Conservation (phyloP, 1,140 invertebrate genomes). For the Cotesia vestalis region DNA sequence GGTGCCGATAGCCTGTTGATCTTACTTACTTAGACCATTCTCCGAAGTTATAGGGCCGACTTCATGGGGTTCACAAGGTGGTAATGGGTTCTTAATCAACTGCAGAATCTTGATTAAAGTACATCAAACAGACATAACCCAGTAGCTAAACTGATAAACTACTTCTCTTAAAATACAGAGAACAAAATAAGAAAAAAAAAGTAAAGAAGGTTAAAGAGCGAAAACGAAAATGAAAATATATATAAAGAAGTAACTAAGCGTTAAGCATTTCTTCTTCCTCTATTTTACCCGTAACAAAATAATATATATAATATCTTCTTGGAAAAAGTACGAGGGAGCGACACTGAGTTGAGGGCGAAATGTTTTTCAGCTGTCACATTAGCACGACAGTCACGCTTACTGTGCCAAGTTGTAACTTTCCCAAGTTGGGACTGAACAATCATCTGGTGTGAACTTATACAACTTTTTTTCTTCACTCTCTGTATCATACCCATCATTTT, state of each 20-base stretch:
- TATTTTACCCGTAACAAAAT: too few relatives aligned
- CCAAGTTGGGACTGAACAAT: constrained; percentile 12
- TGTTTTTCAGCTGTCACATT: constrained; percentile 55
- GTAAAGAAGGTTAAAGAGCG: background rate
- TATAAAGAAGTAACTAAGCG: background rate
- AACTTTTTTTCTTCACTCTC: background rate
- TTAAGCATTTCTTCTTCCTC: constrained; percentile 6
- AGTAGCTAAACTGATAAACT: constrained; percentile 2
- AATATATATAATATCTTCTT: background rate
- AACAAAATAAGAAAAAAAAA: background rate
- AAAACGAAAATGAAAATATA: background rate
- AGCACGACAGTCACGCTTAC: constrained; percentile 45
- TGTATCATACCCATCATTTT: background rate
- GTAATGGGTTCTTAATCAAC: constrained; percentile 31
- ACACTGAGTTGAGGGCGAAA: constrained; percentile 20
- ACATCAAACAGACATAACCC: constrained; percentile 9
- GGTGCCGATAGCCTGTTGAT: constrained; percentile 31
- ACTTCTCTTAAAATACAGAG: background rate
- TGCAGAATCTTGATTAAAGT: constrained; percentile 27
- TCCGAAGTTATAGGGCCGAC: constrained; percentile 7
- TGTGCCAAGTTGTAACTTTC: constrained; percentile 25
- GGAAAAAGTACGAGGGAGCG: background rate
- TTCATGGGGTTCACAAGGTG: constrained; percentile 21
- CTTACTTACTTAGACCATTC: background rate
- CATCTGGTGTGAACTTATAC: background rate